Base-by-base conservation (phyloP, 2,113 vertebrate genomes). In the Callopanchax toddi region DNA sequence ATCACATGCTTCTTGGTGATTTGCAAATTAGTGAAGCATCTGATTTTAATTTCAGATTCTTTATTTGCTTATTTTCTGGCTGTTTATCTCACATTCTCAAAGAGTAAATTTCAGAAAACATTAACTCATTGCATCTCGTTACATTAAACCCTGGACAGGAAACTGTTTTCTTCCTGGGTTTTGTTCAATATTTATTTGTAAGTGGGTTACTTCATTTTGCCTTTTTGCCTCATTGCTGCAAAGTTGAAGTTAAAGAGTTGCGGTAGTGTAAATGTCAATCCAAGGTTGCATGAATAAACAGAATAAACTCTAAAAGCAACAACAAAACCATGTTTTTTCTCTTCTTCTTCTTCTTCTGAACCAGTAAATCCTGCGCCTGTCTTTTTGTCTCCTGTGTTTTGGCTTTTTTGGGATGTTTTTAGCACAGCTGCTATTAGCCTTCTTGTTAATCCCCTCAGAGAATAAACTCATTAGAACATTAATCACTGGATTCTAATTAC, bases 381-480 rank as follows among this genome's bases (percentile, higher is more conserved):
- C 53, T 64, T 82, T 85, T 76, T 82, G 88, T 87, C 85, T 88
- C 76, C 21, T 71, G 82, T 86, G 76, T 86, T 85, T 87, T 79
- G 79, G 68, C 52, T 57, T 81, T 88, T 87, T 83, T 74, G 67
- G 73, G 74, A 86, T 79, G 84, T 84, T 90, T 89, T 89, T 88
- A 81, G 87, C 87, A 76, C 71, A 75, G 85, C 82, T 76, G 82
- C 87, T 89, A 85, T 89, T 86, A 86, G 87, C 75, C 71, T 67
- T 46, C 68, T 58, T 76, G 79, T 63, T 89, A 89, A 90, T 90
- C 89, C 87, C 89, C 86, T 71, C 59, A 23, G 89, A 89, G 89
- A 88, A 90, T 89, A 85, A 87, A 89, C 86, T 90, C 85, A 90
- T 90, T 90, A 90, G 89, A 86, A 90, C 85, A 83, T 89, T 89